These are phyloP conservation scores for Limanda limanda DNA, from an alignment of 2,113 vertebrate species.

Conservation along the genomic window DNA sequence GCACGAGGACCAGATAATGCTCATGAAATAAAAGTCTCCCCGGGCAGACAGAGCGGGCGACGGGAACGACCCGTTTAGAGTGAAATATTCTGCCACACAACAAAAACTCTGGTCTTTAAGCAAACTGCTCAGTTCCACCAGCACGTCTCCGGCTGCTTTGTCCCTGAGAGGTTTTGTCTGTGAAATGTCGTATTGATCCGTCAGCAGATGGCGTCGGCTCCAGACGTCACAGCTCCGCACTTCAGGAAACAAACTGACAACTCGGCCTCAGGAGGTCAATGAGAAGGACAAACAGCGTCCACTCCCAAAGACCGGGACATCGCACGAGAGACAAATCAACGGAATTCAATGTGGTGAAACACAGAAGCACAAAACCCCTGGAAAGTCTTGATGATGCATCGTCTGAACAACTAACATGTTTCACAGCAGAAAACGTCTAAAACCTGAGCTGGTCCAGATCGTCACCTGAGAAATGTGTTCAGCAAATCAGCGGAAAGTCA, in stretches of 20 bases:
- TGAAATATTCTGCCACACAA: conserved; percentile 41
- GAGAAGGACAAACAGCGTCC: conserved; percentile 3
- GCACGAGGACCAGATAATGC: conserved; percentile 51
- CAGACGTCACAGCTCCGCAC: conserved; percentile 1
- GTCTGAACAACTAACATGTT: no score
- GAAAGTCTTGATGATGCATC: no score
- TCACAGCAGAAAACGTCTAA: no score
- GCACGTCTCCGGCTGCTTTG: not conserved
- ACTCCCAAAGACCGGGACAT: no score
- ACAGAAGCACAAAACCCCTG: no score
- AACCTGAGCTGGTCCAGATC: no score
- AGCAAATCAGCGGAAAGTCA: no score
- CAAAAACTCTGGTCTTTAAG: conserved; percentile 1
- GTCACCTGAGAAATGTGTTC: no score
- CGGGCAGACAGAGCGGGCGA: conserved; percentile 21
- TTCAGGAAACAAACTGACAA: conserved; percentile 23
- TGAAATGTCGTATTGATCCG: conserved; percentile 39
- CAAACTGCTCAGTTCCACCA: not conserved
- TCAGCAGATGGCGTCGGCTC: not conserved
- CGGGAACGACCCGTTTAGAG: conserved; percentile 38
- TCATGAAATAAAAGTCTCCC: conserved; percentile 54
- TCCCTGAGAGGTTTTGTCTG: not conserved
- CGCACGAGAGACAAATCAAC: no score
- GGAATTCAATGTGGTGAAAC: no score
- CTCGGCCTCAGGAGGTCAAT: conserved; percentile 19